Evolutionary conservation across 2,113 vertebrate genomes (phyloP).

Genomic region (Hoplias malabaricus): DNA sequence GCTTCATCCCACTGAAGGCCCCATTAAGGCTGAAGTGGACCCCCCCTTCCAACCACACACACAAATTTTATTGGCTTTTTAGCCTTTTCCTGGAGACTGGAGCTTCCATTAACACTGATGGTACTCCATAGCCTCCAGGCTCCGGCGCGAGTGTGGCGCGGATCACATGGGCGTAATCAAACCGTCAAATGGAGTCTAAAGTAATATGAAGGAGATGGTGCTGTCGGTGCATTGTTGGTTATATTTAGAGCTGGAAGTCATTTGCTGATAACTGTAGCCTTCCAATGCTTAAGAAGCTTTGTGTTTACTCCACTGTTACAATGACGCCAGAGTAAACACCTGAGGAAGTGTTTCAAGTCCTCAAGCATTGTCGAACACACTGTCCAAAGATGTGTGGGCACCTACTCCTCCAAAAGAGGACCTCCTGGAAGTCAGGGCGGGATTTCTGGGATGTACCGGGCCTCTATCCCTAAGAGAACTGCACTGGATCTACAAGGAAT

Average conservation of each 20-base stretch:
- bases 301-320: not conserved
- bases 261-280: not conserved
- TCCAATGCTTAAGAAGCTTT: not conserved
- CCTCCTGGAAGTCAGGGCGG: too few species aligned
- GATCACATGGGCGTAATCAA: conserved; percentile 64
- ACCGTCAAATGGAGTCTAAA: conserved; percentile 43
- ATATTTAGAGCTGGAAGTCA: not conserved
- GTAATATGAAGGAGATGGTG: conserved; percentile 21
- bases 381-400: too few species aligned
- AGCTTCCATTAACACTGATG: conserved; percentile 84
- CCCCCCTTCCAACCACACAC: conserved; percentile 48
- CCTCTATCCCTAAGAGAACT: too few species aligned
- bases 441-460: too few species aligned
- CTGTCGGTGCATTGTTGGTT: not conserved
- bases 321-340: not conserved
- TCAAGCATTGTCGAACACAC: not conserved
- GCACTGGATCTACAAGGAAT: too few species aligned
- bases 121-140: conserved; percentile 78
- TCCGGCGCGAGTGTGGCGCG: conserved; percentile 69
- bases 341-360: not conserved
- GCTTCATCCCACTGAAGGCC: conserved; percentile 70
- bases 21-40: conserved; percentile 79
- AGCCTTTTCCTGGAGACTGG: conserved; percentile 76
- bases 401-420: too few species aligned
- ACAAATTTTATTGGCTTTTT: conserved; percentile 80